Evolutionary conservation across 2,888 invertebrate species (phyloP), one percentile per base, ranked within the genome.

Genomic region (Cephus rjabovi): DNA sequence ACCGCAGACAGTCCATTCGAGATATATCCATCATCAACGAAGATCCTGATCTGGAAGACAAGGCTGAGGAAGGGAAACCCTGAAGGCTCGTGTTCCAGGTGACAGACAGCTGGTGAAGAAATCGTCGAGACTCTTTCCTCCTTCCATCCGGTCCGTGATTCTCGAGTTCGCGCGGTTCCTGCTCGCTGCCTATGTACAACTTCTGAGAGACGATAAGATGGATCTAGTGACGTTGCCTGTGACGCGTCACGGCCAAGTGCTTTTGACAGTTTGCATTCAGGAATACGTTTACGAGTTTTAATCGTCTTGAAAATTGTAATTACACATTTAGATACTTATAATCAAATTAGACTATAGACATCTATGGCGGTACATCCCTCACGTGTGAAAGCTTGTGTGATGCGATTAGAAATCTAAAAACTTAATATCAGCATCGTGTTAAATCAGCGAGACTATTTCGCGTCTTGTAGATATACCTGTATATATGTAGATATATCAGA

Each of bases 1-100:
- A 96, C 75, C 95, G 97, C 88, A 93, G 96, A 80, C 97, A 96
- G 4, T 97, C 97, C 0, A 95, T 97, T 78, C 94, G 97, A 75
- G 97, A 97, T 90, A 97, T 97, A 81, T 96, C 96, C 82, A 97
- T 97, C 90, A 96, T 96, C 89, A 96, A 96, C 87, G 96, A 97
- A 88, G 96, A 96, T 86, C 96, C 96, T 83, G 94, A 96, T 83
- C 94, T 94, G 34, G 95, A 95, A 78, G 90, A 89, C 75, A 88
- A 85, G 74, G 84, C 85, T n/a, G 84, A 80, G 79, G 80, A 79
- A 34, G 69, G 81, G 68, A 83, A 82, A 78, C 80, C 79, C 69
- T 81, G 80, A 83, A 71, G 31, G 75, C 73, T 11, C 34, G 6
- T 71, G 1, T 71, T 6, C 6, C 31, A 4, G 30, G 23, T 71